Evolutionary conservation across 2,888 invertebrate species (phyloP), one percentile per base, ranked within the genome.

Genomic region (Zygogramma bicolorata): DNA sequence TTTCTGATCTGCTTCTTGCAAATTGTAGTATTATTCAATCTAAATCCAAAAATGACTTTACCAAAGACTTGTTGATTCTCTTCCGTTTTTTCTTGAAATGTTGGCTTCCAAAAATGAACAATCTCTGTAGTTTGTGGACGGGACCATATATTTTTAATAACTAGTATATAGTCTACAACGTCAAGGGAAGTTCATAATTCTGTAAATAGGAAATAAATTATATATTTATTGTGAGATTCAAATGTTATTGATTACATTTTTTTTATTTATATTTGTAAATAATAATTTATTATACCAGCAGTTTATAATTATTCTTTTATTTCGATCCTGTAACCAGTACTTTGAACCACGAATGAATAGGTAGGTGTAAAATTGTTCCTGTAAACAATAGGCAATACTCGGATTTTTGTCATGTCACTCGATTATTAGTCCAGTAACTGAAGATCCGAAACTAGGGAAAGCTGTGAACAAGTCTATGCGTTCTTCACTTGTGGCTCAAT

Each of bases 251-350:
- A 61, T 8, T 61, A 18, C 62, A 29, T 18, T 29, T 63, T 63
- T 63, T 46, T 29, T 46, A 31, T 63, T 63, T 27, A 63, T 63
- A 63, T 63, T 20, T 63, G 63, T 63, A 63, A 63, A 63, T 63
- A 62, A 63, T 63, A 63, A 63, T 46, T 63, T 46, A 63, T 63
- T 63, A 25, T 42, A 62, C 42, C 13, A 62, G 27, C 20, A 20
- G 46, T 46, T 46, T 46, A 46, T 46, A 46, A 18, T 18, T 1
- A 20, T 46, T 46, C 18, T 46, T 46, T 46, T 20, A 38, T 38
- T 38, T n/a, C 38, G n/a, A 38, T n/a, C n/a, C n/a, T n/a, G n/a
- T n/a, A 38, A 38, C 38, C 38, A n/a, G n/a, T n/a, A n/a, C n/a
- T n/a, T n/a, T n/a, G n/a, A n/a, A n/a, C n/a, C n/a, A n/a, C n/a